A percentile compares a stretch with the other conserved stretches of the same genome.
Evolutionary conservation across 2,113 vertebrate species (phyloP).

Genomic region (Gasterosteus aculeatus): DNA sequence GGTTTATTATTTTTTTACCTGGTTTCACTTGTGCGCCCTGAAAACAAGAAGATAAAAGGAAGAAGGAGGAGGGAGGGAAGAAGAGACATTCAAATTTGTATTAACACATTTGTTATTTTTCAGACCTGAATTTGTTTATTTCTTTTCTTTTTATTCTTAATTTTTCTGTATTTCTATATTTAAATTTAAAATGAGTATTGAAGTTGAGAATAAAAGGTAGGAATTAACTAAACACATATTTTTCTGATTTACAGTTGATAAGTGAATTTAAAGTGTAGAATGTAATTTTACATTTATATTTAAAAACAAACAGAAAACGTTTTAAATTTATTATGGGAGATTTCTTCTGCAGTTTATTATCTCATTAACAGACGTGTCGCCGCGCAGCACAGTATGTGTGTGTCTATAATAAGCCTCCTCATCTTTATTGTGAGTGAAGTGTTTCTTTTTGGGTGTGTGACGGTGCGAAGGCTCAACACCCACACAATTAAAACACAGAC

Average conservation of each 20-base stretch:
- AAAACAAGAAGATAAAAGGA: too few relatives aligned
- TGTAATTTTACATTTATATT: neutral
- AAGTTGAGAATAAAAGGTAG: too few relatives aligned
- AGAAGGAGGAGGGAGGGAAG: neutral
- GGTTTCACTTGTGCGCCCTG: too few relatives aligned
- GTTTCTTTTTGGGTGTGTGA: constrained; percentile 41
- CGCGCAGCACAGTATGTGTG: neutral
- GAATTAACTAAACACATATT: too few relatives aligned
- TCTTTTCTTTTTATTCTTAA: too few relatives aligned
- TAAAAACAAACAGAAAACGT: neutral
- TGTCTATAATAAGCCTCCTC: neutral
- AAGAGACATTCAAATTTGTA: neutral
- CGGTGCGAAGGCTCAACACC: constrained; percentile 28
- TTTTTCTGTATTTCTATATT: too few relatives aligned
- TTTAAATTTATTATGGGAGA: neutral
- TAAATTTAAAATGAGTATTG: too few relatives aligned
- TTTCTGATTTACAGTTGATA: too few relatives aligned
- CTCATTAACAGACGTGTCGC: neutral
- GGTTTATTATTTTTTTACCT: neutral
- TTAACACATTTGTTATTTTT: too few relatives aligned
- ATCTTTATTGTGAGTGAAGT: constrained; percentile 35
- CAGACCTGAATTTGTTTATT: too few relatives aligned
- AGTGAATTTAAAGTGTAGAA: too few relatives aligned
- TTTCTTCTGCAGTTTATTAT: too few relatives aligned
- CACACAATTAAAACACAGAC: constrained; percentile 17